Base-by-base conservation (phyloP, 2,888 invertebrate genomes). In the Ephialtes manifestator region DNA sequence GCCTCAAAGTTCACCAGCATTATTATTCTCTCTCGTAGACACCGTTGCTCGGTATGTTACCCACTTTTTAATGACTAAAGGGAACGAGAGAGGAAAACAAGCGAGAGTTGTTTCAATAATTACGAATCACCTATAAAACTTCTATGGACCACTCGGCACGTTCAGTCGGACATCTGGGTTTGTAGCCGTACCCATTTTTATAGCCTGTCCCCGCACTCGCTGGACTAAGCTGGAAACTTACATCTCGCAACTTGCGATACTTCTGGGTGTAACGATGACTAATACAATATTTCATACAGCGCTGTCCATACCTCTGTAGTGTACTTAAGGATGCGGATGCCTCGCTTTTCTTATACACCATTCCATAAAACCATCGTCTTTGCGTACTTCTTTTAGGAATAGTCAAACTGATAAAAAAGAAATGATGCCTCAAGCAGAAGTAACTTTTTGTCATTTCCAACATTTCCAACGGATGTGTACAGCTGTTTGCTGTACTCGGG, bases 61-160 rank as follows among this genome's bases (percentile, higher is more conserved):
- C 74, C 58, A 43, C n/a, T 15, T 18, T 67, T 68, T 72, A 81
- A 76, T 63, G 74, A 71, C 46, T 10, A 18, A 58, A 24, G 63
- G 11, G 39, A 39, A 55, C 58, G 28, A 39, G 28, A 48, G 18
- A 53, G 51, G 18, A 24, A 55, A 28, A 35, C 46, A 24, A 81
- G 15, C 51, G 53, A 70, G 46, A 67, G 67, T 46, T 15, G 71
- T 48, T 72, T 84, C 77, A 60, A 77, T 68, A 77, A 84, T 84
- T 67, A 77, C 71, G 70, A 51, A 75, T 51, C 31, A 20, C 18
- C 53, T 11, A 83, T 74, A 79, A 79, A 83, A 79, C 11, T 53
- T 39, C 43, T 24, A 11, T n/a, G 46, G 53, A 51, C 55, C 58
- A n/a, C 10, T 46, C 51, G 39, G 35, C 60, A 39, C 60, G 51